A percentile compares a stretch with the other conserved stretches of the same genome.
Evolutionary conservation across 2,113 vertebrate species (phyloP).

Genomic region (Gymnarchus niloticus): DNA sequence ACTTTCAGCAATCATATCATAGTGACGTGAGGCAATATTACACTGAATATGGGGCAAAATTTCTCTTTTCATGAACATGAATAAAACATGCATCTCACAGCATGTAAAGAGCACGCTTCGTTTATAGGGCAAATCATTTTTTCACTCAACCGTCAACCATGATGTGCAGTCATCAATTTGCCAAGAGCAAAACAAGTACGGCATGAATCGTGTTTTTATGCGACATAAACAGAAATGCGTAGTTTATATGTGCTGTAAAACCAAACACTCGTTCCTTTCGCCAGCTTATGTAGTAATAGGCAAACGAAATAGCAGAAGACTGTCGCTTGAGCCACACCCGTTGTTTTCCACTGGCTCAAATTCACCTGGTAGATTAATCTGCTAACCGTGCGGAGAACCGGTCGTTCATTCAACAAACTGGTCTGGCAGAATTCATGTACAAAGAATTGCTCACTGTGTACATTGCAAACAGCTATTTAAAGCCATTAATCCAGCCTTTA

Average conservation of each 20-base stretch:
- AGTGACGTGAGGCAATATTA: too few relatives aligned
- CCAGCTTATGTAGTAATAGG: not conserved
- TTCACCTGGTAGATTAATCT: not conserved
- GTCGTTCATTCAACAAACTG: not conserved
- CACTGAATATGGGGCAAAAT: not conserved
- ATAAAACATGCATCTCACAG: not conserved
- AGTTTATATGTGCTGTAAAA: not conserved
- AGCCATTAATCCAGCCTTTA: not conserved
- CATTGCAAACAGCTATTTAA: not conserved
- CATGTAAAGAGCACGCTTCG: not conserved
- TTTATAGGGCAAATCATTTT: not conserved
- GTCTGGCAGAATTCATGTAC: not conserved
- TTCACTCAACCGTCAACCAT: not conserved
- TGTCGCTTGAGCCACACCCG: not conserved
- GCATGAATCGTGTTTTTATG: not conserved
- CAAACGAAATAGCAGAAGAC: too few relatives aligned
- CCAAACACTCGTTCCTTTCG: not conserved
- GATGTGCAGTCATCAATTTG: not conserved
- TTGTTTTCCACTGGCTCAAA: not conserved
- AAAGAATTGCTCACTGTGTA: not conserved
- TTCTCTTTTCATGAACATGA: not conserved
- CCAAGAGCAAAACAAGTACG: not conserved
- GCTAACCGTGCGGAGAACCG: not conserved
- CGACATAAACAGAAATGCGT: not conserved
- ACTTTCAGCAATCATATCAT: too few relatives aligned